These are phyloP conservation scores for Panagrolaimus sp. DNA, from an alignment of 1,140 invertebrate species.

Conservation along the genomic window DNA sequence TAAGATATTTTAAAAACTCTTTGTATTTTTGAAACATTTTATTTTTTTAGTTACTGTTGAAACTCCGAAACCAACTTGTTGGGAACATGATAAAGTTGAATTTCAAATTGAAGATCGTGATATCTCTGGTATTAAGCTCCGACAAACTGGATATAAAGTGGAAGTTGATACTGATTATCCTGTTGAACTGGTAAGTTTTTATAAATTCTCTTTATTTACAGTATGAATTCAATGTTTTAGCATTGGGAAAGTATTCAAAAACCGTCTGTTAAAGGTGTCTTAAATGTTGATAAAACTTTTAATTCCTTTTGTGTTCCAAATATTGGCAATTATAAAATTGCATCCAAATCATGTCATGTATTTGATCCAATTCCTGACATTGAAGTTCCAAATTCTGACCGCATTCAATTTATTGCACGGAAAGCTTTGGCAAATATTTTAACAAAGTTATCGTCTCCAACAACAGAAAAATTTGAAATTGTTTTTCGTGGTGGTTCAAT, in stretches of 20 bases:
- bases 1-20: neutral
- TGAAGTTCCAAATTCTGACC: neutral
- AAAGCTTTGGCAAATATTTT: neutral
- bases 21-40: neutral
- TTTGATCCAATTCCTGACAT: neutral
- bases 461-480: neutral
- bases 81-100: neutral
- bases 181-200: neutral
- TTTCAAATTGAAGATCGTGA: neutral
- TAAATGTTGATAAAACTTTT: neutral
- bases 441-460: neutral
- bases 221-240: too few relatives aligned
- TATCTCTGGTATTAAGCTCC: neutral
- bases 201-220: neutral
- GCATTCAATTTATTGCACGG: neutral
- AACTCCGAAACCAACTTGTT: neutral
- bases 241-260: neutral
- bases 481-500: neutral
- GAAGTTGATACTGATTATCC: conserved; percentile 6
- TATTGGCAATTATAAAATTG: neutral
- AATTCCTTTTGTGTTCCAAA: neutral
- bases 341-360: neutral
- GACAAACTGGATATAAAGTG: conserved; percentile 2
- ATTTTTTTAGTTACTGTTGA: neutral
- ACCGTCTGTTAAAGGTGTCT: neutral